Percentiles rank a stretch among this genome's conserved stretches.
Conservation (phyloP, 2,888 invertebrate species). For the Netelia virgata region DNA sequence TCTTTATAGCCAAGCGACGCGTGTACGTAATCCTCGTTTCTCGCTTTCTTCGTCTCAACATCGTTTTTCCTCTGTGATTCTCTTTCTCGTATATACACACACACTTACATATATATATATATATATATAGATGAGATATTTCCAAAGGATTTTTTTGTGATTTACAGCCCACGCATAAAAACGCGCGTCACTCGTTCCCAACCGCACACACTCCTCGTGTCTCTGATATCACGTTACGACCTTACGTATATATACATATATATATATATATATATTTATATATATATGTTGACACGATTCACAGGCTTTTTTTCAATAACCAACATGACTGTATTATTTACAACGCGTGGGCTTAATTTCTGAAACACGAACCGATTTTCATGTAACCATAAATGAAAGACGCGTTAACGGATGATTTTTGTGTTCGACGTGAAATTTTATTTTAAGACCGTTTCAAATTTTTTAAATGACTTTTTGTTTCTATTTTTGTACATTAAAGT, state of each 20-base stretch:
- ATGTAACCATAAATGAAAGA: not conserved
- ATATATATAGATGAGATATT: not conserved
- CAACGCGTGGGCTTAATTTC: not conserved
- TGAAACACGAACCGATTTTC: constrained; percentile 3
- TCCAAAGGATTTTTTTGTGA: constrained; percentile 78
- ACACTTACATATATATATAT: not conserved
- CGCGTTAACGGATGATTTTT: not conserved
- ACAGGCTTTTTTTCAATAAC: constrained; percentile 42
- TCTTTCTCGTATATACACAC: constrained; percentile 17
- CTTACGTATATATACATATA: not conserved
- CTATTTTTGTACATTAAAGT: too few relatives aligned
- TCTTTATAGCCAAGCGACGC: constrained; percentile 81
- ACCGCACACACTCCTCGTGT: constrained; percentile 23
- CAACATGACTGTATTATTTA: not conserved
- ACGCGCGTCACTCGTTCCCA: constrained; percentile 47
- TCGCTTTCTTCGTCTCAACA: constrained; percentile 50
- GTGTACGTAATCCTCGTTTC: constrained; percentile 69
- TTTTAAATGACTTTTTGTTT: too few relatives aligned
- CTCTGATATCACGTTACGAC: constrained; percentile 50
- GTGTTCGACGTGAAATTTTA: too few relatives aligned
- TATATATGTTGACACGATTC: constrained; percentile 37
- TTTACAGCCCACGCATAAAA: constrained; percentile 83
- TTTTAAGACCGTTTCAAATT: too few relatives aligned
- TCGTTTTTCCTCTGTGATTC: constrained; percentile 42
- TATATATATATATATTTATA: not conserved